Evolutionary conservation across 2,888 invertebrate genomes (phyloP), one percentile per base, ranked within the genome.

Genomic region (Ashinkailepas kermadecensis): DNA sequence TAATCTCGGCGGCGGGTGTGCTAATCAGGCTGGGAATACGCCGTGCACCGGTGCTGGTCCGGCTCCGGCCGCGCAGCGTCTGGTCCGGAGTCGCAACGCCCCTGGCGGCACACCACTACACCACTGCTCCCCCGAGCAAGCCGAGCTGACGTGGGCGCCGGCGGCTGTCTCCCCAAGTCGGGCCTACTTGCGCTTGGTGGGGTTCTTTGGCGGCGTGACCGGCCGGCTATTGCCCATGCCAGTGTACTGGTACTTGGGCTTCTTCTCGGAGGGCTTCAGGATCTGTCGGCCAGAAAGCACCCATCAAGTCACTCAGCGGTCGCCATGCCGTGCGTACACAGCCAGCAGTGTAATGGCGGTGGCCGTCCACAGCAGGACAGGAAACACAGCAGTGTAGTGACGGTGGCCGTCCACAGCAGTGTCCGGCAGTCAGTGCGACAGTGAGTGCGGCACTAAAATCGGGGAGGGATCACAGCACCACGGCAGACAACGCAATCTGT

Each of bases 231-330:
- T 82, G 81, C 59, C 81, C 58, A 85, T 82, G 67, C 85, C 85
- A 25, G 88, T 88, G 89, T 99, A 99, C 88, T 97, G 96, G 89
- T 98, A 99, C 90, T 99, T 99, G 85, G 99, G 98, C 90, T 99
- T 99, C 90, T 99, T 99, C 90, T 99, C 99, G 84, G 98, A 98
- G 86, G 99, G 99, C 89, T 99, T 99, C 89, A 99, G 89, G 86
- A 99, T 99, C 98, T 99, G 88, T 23, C 88, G 87, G 65, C 81
- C 84, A 82, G 67, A 83, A 85, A 81, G 67, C 39, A 39, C 39
- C 39, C 39, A 39, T 39, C 39, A 39, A n/a, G n/a, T n/a, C n/a
- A n/a, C n/a, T n/a, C n/a, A n/a, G n/a, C n/a, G n/a, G n/a, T n/a
- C n/a, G n/a, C n/a, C n/a, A n/a, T n/a, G n/a, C n/a, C n/a, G n/a